These are phyloP conservation scores for Leptopilina drosophilae DNA, from an alignment of 2,888 invertebrate species.

Conservation along the genomic window DNA sequence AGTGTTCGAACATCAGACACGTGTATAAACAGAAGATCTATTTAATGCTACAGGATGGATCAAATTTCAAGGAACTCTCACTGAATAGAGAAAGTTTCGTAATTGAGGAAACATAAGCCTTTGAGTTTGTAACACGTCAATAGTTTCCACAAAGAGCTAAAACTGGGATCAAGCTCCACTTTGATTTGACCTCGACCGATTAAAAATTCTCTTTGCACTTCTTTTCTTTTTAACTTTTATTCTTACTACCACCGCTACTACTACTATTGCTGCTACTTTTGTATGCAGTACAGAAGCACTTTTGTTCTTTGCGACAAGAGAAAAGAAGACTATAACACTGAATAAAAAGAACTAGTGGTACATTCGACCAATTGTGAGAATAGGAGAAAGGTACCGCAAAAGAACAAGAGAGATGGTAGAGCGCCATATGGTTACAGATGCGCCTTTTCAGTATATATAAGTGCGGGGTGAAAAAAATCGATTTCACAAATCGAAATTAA, in stretches of 20 bases:
- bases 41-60: constrained; percentile 34
- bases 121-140: constrained; percentile 47
- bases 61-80: constrained; percentile 44
- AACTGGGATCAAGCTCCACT: constrained; percentile 46
- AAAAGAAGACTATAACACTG: background rate
- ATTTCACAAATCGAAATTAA: constrained; percentile 25
- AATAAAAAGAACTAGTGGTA: constrained; percentile 3
- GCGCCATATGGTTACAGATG: constrained; percentile 36
- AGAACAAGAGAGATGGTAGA: background rate
- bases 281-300: constrained; percentile 7
- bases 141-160: constrained; percentile 44
- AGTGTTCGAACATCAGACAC: too few species aligned
- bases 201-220: constrained; percentile 55
- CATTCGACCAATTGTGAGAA: constrained; percentile 11
- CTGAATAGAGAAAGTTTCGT: constrained; percentile 56
- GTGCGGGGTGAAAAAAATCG: constrained; percentile 17
- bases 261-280: background rate
- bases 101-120: constrained; percentile 54
- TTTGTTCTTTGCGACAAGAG: constrained; percentile 21
- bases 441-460: constrained; percentile 5
- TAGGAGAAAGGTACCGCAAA: background rate
- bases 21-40: background rate
- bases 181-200: constrained; percentile 47
- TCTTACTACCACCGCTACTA: constrained; percentile 41
- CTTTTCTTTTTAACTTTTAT: constrained; percentile 34